Evolutionary conservation across 2,797 vertebrate species (phyloP).

Genomic region (Acestrorhynchus altus): DNA sequence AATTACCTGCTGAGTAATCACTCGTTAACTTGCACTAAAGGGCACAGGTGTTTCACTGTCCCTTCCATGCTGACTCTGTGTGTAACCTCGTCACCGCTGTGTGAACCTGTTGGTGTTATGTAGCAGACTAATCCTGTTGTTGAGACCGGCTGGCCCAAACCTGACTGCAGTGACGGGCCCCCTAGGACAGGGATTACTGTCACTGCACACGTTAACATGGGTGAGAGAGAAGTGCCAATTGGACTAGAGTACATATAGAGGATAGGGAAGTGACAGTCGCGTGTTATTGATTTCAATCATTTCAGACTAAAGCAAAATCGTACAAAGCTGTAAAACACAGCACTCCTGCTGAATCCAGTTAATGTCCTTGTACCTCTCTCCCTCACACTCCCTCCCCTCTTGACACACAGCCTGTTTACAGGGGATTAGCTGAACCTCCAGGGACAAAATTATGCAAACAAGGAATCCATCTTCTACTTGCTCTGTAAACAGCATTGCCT

Average conservation of each 20-base stretch:
- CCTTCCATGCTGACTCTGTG: background rate
- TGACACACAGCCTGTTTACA: constrained; percentile 52
- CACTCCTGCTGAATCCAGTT: background rate
- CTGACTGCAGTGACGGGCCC: constrained; percentile 11
- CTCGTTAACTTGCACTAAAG: background rate
- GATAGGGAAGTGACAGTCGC: background rate
- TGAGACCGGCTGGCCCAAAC: background rate
- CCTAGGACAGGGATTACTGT: constrained; percentile 25
- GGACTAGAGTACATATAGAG: constrained; percentile 9
- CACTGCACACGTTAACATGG: constrained; percentile 23
- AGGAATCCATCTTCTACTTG: constrained; percentile 55
- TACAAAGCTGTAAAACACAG: background rate
- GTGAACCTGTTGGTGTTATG: constrained; percentile 29
- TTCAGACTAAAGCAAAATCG: background rate
- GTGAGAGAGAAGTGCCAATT: background rate
- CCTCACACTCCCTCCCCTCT: constrained; percentile 15
- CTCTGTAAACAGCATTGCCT: constrained; percentile 52
- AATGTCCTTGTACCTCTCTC: background rate
- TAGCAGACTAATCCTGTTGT: constrained; percentile 21
- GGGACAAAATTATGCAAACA: constrained; percentile 60
- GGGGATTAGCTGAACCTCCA: constrained; percentile 55
- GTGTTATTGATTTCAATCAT: background rate
- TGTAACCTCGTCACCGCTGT: constrained; percentile 11
- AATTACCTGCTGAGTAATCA: background rate
- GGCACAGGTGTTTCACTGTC: background rate